Evolutionary conservation across 2,888 invertebrate genomes (phyloP).

Genomic region (Pheosia gnoma): DNA sequence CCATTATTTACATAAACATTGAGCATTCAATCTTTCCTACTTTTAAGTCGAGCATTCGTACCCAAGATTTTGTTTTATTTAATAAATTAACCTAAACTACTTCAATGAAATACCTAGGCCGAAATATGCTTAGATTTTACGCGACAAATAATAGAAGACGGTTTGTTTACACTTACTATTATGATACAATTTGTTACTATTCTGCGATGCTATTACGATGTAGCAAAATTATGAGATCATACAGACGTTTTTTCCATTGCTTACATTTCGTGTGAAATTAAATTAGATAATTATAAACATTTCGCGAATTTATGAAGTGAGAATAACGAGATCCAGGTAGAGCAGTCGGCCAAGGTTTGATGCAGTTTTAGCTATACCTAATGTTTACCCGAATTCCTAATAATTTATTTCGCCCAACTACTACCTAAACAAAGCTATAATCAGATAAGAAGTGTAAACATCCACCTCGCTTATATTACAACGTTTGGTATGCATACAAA

Average conservation of each 20-base stretch:
- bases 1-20: slow-evolving; percentile 26
- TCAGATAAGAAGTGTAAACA: slow-evolving; percentile 49
- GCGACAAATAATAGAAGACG: neutral
- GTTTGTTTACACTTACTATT: neutral
- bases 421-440: slow-evolving; percentile 37
- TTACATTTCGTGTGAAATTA: slow-evolving; percentile 39
- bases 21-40: slow-evolving; percentile 22
- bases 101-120: neutral
- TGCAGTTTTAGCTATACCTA: slow-evolving; percentile 35
- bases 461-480: slow-evolving; percentile 30
- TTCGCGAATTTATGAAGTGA: slow-evolving; percentile 40
- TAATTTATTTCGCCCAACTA: slow-evolving; percentile 44
- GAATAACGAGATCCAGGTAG: slow-evolving; percentile 63
- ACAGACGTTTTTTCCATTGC: slow-evolving; percentile 29
- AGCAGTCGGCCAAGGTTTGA: slow-evolving; percentile 70
- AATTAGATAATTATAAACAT: slow-evolving; percentile 62
- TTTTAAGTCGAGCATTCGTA: slow-evolving; percentile 13
- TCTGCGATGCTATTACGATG: slow-evolving; percentile 3
- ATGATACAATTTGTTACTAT: neutral
- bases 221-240: slow-evolving; percentile 31
- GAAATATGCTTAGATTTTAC: neutral
- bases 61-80: neutral
- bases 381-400: slow-evolving; percentile 53
- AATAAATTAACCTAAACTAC: neutral
- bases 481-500: slow-evolving; percentile 38